phyloP scores from a whole-genome alignment of 2,113 vertebrate species.

The Gymnogyps californianus region DNA sequence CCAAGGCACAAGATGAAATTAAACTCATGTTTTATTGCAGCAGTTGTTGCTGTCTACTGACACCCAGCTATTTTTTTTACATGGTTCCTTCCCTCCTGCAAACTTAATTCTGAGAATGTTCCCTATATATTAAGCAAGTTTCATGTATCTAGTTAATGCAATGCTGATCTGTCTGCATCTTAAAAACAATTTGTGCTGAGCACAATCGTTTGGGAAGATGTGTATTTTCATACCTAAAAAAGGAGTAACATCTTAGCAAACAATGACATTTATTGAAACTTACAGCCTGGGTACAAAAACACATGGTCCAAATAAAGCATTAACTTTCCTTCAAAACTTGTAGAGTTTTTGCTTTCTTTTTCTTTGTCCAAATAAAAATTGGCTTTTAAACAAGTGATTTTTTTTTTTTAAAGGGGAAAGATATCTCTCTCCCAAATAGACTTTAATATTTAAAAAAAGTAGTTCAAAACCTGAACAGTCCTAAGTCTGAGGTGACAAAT shows the following conservation, averaged over 20 bases:
- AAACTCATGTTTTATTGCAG: not conserved
- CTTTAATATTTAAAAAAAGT: not conserved
- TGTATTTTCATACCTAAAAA: not conserved
- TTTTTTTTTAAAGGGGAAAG: not conserved
- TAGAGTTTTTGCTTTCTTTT: not conserved
- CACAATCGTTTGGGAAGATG: not conserved
- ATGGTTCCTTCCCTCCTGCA: not conserved
- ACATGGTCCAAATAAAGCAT: rapidly evolving
- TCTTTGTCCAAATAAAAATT: not conserved
- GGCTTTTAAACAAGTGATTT: rapidly evolving
- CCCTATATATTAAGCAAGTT: not conserved
- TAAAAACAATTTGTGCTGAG: not conserved
- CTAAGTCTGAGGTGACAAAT: not conserved
- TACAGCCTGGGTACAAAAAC: rapidly evolving
- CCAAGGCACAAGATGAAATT: not conserved
- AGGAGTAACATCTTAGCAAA: not conserved
- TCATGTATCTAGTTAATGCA: not conserved
- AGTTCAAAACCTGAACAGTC: not conserved
- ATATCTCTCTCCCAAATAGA: not conserved
- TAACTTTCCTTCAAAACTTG: not conserved
- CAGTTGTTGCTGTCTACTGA: not conserved
- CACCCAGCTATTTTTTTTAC: not conserved
- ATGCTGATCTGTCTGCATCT: not conserved
- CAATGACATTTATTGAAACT: not conserved
- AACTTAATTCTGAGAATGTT: not conserved